Conservation (phyloP, 1,140 invertebrate genomes). For the Coelopa frigida region DNA sequence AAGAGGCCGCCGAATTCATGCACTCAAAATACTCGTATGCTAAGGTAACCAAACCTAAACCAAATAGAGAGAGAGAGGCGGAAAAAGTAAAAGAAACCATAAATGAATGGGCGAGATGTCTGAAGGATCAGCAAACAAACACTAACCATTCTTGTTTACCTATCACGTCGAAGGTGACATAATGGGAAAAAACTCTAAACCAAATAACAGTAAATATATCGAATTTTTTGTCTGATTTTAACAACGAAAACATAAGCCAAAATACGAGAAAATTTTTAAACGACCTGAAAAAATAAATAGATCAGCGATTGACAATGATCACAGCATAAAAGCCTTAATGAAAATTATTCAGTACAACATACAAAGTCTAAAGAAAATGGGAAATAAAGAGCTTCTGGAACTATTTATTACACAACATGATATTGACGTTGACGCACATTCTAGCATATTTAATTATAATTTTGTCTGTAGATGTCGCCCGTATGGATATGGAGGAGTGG, state of each 20-base stretch:
- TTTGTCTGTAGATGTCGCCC: not conserved
- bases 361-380: not conserved
- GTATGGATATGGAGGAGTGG: not conserved
- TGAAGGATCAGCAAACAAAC: not conserved
- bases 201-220: not conserved
- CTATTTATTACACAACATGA: not conserved
- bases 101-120: not conserved
- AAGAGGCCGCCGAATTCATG: not conserved
- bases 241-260: not conserved
- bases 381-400: not conserved
- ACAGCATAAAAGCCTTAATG: not conserved
- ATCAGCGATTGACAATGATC: not conserved
- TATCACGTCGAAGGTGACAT: too few relatives aligned
- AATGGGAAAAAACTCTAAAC: not conserved
- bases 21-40: not conserved
- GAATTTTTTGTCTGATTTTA: not conserved
- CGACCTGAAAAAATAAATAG: not conserved
- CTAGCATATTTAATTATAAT: not conserved
- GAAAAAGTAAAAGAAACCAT: not conserved
- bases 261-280: not conserved
- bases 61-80: not conserved
- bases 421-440: not conserved
- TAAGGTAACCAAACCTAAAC: not conserved
- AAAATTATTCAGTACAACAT: not conserved
- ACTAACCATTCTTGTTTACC: not conserved